Evolutionary conservation across 1,140 invertebrate genomes (phyloP), one percentile per base, ranked within the genome.

Genomic region (Antheraea pernyi): DNA sequence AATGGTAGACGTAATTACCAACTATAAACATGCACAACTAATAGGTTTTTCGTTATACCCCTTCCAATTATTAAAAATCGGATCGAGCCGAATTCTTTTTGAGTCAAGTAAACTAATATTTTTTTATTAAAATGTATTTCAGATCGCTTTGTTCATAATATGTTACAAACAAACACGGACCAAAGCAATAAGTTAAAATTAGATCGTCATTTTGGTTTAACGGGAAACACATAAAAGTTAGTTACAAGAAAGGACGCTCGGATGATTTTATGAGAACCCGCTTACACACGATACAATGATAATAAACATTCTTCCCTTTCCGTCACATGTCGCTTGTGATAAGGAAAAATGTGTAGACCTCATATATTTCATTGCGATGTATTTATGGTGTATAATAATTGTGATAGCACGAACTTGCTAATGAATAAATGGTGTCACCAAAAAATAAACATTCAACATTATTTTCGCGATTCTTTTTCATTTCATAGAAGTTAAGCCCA

Each of bases 251-350:
- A 58, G 37, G 39, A 42, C 11, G 39, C 39, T 42, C 39, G 39
- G 39, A 42, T 42, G 11, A 46, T 36, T 66, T 66, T 66, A 66
- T 46, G 65, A 66, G 13, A 16, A 39, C 19, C 30, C 13, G 36
- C 65, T 59, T 66, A 22, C 58, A 58, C 22, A 16, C 53, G 48
- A 67, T 37, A 67, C 58, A 67, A 59, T 46, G 65, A 30, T 67
- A 59, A 67, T 67, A 67, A 67, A 59, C 65, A 16, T 59, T 59
- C 36, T 19, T 11, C 46, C 36, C 65, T 59, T 59, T 67, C 22
- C 36, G 22, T 36, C 58, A 59, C 36, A 46, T 59, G 39, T 46
- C 46, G 46, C 64, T 36, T 65, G 46, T 65, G 64, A 48, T 53
- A 65, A 65, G 64, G 64, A 65, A 65, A 65, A 65, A 63, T 36